Evolutionary conservation across 2,113 vertebrate species (phyloP).

Genomic region (Egretta garzetta): DNA sequence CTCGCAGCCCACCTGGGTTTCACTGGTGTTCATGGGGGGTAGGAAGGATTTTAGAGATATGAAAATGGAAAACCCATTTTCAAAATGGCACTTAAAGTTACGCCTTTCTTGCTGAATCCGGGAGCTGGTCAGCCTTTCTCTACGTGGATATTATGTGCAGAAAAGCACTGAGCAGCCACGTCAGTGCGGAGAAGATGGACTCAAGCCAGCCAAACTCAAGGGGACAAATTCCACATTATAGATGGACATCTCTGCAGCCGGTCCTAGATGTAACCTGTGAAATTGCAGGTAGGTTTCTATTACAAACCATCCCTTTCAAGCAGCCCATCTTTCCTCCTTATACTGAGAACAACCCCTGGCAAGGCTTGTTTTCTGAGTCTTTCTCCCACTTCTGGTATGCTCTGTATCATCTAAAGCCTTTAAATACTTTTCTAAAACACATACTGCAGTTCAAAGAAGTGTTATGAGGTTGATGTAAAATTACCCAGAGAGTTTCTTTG

Average conservation of each 20-base stretch:
- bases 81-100: not conserved
- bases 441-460: not conserved
- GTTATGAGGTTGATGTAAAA: not conserved
- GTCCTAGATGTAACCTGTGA: not conserved
- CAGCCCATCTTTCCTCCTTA: not conserved
- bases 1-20: not conserved
- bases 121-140: not conserved
- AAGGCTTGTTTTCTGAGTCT: not conserved
- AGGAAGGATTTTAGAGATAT: not conserved
- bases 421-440: not conserved
- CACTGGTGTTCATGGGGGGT: not conserved
- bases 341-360: not conserved
- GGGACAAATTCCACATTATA: not conserved
- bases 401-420: not conserved
- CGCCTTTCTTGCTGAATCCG: not conserved
- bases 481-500: not conserved
- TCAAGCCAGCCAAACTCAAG: not conserved
- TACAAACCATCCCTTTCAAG: not conserved
- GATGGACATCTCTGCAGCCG: not conserved
- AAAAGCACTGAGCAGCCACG: not conserved
- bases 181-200: not conserved
- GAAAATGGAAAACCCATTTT: not conserved
- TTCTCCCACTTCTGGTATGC: not conserved
- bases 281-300: not conserved
- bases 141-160: not conserved